Evolutionary conservation across 2,113 vertebrate species (phyloP), one percentile per base, ranked within the genome.

Genomic region (Strix uralensis): DNA sequence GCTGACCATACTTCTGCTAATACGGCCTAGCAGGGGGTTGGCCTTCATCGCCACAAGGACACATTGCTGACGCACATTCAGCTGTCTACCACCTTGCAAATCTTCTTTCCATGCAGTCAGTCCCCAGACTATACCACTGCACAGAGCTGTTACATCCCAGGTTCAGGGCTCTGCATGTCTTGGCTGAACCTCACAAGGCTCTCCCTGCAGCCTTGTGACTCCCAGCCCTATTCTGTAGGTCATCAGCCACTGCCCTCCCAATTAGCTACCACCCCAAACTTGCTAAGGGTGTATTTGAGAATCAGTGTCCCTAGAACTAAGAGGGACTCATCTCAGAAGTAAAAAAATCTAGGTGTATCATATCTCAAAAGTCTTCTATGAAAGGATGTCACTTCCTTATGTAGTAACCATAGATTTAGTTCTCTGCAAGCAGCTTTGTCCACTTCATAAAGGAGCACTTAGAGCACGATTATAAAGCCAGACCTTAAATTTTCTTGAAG

Each of bases 61-160:
- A 52, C 1, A 1, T 0, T 18, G 25, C 40, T 57, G 40, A 81
- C 0, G 0, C 30, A 46, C 22, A 13, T 20, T 29, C 47, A 2
- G 8, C 40, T 69, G 38, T 12, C 57, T 29, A 23, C 17, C 2
- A 7, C 49, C 55, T 16, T 32, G 20, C 32, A 71, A 57, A 87
- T 36, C 52, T 22, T 32, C 54, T 15, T 70, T 44, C 79, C 22
- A 5, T 1, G 3, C 51, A 74, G 29, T 52, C 63, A 36, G n/a
- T 59, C 5, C 15, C 10, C 72, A 51, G 75, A 11, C 46, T 44
- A 34, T 25, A 8, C 36, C 19, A 15, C 4, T 27, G 47, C 47
- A 75, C 42, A 27, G 16, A 55, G 38, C 34, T 59, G 59, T 40
- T 27, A 15, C 46, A 66, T 18, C 23, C 54, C 74, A 71, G 18